These are phyloP conservation scores for Melolontha melolontha DNA, from an alignment of 2,888 invertebrate species.

Conservation along the genomic window DNA sequence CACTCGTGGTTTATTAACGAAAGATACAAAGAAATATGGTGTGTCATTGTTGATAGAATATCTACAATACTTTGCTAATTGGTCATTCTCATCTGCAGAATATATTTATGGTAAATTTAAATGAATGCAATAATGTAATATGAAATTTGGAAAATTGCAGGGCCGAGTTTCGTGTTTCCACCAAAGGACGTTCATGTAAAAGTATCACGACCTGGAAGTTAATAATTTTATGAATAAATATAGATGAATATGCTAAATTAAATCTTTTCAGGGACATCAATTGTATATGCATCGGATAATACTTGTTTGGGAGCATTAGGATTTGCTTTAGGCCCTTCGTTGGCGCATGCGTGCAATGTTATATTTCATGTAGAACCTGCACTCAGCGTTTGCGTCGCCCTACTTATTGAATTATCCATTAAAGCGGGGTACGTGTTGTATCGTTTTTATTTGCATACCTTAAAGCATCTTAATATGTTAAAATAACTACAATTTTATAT, in stretches of 20 bases:
- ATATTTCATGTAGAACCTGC: conserved; percentile 31
- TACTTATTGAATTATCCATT: conserved; percentile 30
- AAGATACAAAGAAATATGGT: conserved; percentile 38
- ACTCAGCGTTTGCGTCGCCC: conserved; percentile 21
- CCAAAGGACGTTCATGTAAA: too few relatives aligned
- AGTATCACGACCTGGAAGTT: not conserved
- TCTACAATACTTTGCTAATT: conserved; percentile 36
- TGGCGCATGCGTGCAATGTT: conserved; percentile 27
- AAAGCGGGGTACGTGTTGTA: conserved; percentile 32
- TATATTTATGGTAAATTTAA: not conserved
- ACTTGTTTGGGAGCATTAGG: conserved; percentile 29
- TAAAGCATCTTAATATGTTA: too few relatives aligned
- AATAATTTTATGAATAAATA: conserved; percentile 1
- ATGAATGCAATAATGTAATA: not conserved
- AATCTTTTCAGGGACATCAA: conserved; percentile 10
- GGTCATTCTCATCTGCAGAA: conserved; percentile 8
- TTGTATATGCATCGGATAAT: conserved; percentile 19
- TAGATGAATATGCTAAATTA: not conserved
- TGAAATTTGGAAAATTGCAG: too few relatives aligned
- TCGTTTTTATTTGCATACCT: too few relatives aligned
- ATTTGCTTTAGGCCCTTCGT: conserved; percentile 28
- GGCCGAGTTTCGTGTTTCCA: too few relatives aligned
- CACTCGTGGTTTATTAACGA: conserved; percentile 29
- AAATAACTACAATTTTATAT: too few relatives aligned
- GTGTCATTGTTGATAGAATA: conserved; percentile 20